A percentile compares a stretch with the other conserved stretches of the same genome.
These are phyloP conservation scores for Procavia capensis DNA, from an alignment of 2,113 vertebrate genomes.

Conservation along the genomic window DNA sequence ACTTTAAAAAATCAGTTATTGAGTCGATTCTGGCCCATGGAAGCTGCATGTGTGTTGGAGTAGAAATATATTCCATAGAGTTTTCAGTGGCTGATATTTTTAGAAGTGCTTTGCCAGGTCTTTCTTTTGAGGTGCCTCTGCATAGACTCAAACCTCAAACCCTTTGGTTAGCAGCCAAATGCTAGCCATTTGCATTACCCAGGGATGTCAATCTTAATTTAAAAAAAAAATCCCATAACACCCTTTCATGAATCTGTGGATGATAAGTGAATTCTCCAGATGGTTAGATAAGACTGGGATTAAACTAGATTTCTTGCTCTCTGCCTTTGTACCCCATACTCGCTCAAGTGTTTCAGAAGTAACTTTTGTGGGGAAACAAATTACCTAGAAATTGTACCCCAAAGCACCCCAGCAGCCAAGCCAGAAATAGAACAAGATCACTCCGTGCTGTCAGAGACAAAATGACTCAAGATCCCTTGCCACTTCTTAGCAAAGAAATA, in stretches of 20 bases:
- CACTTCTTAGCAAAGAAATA: background rate
- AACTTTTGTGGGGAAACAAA: background rate
- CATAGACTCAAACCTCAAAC: no score
- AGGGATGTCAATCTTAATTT: background rate
- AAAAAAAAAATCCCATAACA: background rate
- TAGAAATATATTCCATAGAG: background rate
- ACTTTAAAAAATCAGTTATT: background rate
- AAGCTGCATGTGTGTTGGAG: background rate
- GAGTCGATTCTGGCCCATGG: background rate
- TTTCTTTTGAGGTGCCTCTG: background rate
- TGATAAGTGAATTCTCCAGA: background rate
- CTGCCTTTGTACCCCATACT: background rate
- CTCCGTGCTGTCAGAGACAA: background rate
- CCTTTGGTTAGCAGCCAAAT: no score
- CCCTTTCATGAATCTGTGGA: background rate
- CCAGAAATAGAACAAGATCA: background rate
- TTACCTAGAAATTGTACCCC: background rate
- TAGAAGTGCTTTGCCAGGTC: background rate
- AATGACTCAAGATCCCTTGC: background rate
- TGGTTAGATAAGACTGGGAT: background rate
- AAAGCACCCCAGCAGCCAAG: background rate
- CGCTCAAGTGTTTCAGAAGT: background rate
- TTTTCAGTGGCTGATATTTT: background rate
- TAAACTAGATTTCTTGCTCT: background rate
- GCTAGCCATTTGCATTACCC: background rate